These are phyloP conservation scores for Eleginops maclovinus DNA, from an alignment of 2,113 vertebrate genomes.

Conservation along the genomic window DNA sequence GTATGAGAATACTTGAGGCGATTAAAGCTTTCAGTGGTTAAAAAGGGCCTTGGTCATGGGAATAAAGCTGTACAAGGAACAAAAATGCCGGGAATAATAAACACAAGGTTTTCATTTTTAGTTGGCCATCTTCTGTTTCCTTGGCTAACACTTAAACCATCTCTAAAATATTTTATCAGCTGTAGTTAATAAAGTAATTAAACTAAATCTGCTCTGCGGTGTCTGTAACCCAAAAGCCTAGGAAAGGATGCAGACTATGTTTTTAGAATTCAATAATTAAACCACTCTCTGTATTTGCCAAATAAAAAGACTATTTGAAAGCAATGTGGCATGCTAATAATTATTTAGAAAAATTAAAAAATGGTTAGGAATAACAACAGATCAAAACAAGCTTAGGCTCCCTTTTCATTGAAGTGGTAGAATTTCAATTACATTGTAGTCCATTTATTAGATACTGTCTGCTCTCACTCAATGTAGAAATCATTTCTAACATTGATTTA, in stretches of 20 bases:
- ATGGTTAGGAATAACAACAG: too few relatives aligned
- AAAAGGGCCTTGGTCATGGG: not conserved
- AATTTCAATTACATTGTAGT: too few relatives aligned
- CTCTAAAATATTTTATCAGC: constrained; percentile 34
- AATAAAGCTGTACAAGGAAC: constrained; percentile 13
- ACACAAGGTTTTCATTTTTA: constrained; percentile 18
- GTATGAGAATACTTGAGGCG: not conserved
- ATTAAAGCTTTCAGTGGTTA: not conserved
- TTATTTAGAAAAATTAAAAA: not conserved
- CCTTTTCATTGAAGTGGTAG: too few relatives aligned
- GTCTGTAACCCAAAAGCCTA: not conserved
- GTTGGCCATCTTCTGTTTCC: constrained; percentile 1
- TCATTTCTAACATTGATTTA: too few relatives aligned
- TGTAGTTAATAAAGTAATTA: constrained; percentile 22
- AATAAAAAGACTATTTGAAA: constrained; percentile 1
- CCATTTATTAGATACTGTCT: too few relatives aligned
- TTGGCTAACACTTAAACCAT: constrained; percentile 18
- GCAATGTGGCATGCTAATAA: not conserved
- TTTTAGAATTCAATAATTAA: not conserved
- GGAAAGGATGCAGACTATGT: not conserved
- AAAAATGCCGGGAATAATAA: constrained; percentile 24
- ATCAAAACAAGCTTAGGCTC: too few relatives aligned
- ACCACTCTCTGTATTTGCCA: constrained; percentile 12
- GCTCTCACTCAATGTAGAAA: too few relatives aligned
- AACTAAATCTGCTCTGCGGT: not conserved